phyloP scores from a whole-genome alignment of 2,888 invertebrate species.

The Crossocerus cetratus region DNA sequence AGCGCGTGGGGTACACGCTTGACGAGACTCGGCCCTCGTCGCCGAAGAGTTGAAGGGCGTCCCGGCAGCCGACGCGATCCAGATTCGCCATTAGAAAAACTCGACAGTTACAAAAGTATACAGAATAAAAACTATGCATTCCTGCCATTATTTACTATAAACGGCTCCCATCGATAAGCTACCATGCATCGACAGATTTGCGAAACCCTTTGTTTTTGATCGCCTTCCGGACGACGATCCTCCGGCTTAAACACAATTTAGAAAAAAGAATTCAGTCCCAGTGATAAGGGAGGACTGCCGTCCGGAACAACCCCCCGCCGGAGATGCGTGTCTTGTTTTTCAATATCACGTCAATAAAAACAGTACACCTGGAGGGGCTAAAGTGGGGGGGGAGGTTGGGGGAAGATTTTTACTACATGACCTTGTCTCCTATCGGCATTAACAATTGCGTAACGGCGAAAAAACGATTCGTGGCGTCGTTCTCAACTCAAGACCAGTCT shows the following conservation, averaged over 20 bases:
- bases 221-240: slow-evolving; percentile 32
- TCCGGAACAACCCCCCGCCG: slow-evolving; percentile 26
- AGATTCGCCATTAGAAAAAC: slow-evolving; percentile 34
- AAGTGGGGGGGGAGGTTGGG: neutral
- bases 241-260: slow-evolving; percentile 38
- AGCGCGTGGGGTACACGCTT: slow-evolving; percentile 25
- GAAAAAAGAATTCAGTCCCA: slow-evolving; percentile 35
- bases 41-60: slow-evolving; percentile 29
- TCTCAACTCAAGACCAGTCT: slow-evolving; percentile 53
- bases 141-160: slow-evolving; percentile 39
- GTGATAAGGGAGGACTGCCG: slow-evolving; percentile 37
- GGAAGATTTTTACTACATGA: slow-evolving; percentile 35
- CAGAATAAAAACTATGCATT: slow-evolving; percentile 54
- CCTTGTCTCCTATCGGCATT: slow-evolving; percentile 24
- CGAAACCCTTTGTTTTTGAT: slow-evolving; percentile 34
- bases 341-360: slow-evolving; percentile 45
- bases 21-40: slow-evolving; percentile 21
- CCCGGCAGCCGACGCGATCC: slow-evolving; percentile 30
- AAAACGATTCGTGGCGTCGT: slow-evolving; percentile 27
- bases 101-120: slow-evolving; percentile 57
- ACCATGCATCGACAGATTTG: slow-evolving; percentile 36
- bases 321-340: slow-evolving; percentile 3
- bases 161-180: slow-evolving; percentile 48
- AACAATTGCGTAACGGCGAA: slow-evolving; percentile 36
- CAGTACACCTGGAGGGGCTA: slow-evolving; percentile 23